Evolutionary conservation across 2,888 invertebrate species (phyloP).

Genomic region (Volucella zonaria): DNA sequence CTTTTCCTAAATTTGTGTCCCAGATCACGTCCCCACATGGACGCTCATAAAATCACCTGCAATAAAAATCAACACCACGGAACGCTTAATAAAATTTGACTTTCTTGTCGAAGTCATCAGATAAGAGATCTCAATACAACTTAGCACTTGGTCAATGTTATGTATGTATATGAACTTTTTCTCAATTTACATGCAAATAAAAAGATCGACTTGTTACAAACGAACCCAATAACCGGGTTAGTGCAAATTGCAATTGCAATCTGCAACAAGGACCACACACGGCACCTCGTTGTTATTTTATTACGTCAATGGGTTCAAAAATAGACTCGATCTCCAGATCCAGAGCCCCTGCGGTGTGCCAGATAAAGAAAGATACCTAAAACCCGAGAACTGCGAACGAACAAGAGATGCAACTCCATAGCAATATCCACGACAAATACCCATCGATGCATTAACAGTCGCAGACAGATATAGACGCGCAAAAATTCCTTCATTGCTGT

Average conservation of each 20-base stretch:
- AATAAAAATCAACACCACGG: slow-evolving; percentile 25
- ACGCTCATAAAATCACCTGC: slow-evolving; percentile 17
- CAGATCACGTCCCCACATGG: slow-evolving; percentile 40
- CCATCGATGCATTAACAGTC: slow-evolving; percentile 72
- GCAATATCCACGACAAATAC: slow-evolving; percentile 63
- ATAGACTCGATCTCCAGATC: slow-evolving; percentile 37
- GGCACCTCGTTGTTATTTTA: slow-evolving; percentile 32
- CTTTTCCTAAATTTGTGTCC: slow-evolving; percentile 23
- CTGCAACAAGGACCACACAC: slow-evolving; percentile 54
- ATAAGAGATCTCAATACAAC: slow-evolving; percentile 57
- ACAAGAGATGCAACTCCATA: slow-evolving; percentile 32
- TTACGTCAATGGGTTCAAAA: slow-evolving; percentile 54
- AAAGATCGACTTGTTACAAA: slow-evolving; percentile 6
- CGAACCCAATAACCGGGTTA: slow-evolving; percentile 33
- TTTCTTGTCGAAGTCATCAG: slow-evolving; percentile 46
- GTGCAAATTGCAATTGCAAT: slow-evolving; percentile 9
- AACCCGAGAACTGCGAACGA: slow-evolving; percentile 49
- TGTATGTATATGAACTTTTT: slow-evolving; percentile 9
- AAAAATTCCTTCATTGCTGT: slow-evolving; percentile 64
- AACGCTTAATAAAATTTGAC: slow-evolving; percentile 10
- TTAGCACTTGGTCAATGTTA: slow-evolving; percentile 61
- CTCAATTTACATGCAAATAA: slow-evolving; percentile 47
- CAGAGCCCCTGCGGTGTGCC: slow-evolving; percentile 50
- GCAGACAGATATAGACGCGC: slow-evolving; percentile 70
- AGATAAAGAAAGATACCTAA: slow-evolving; percentile 58